These are phyloP conservation scores for Protonibea diacanthus DNA, from an alignment of 2,797 vertebrate genomes.

Conservation along the genomic window DNA sequence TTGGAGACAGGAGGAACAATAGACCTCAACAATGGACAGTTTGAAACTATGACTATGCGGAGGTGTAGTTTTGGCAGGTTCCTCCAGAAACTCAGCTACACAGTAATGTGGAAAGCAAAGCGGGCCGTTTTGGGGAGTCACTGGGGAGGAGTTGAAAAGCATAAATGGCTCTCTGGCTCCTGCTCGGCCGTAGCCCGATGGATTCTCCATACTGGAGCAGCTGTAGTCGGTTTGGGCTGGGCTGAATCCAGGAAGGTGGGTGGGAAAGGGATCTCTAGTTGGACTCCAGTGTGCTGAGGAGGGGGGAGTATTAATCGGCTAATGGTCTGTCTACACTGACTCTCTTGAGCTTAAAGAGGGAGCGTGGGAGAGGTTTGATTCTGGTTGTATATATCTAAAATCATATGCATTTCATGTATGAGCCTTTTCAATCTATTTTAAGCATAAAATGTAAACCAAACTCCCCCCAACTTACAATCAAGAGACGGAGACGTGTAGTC, in stretches of 20 bases:
- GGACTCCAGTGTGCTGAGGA: conserved; percentile 22
- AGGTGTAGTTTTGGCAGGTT: conserved; percentile 67
- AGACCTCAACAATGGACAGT: conserved; percentile 56
- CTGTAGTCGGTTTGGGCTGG: conserved; percentile 76
- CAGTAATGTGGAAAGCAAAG: conserved; percentile 62
- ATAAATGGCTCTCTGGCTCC: conserved; percentile 73
- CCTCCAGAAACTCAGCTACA: conserved; percentile 53
- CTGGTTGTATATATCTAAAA: conserved; percentile 29
- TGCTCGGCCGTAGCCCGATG: conserved; percentile 69
- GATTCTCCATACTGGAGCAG: conserved; percentile 83
- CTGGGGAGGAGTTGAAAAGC: conserved; percentile 69
- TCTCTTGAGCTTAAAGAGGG: conserved; percentile 50
- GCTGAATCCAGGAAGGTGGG: conserved; percentile 79
- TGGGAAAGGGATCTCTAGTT: conserved; percentile 73
- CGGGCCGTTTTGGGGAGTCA: conserved; percentile 47
- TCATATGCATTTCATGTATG: conserved; percentile 28
- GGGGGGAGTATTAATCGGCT: conserved; percentile 49
- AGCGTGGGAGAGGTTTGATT: conserved; percentile 63
- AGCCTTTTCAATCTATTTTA: conserved; percentile 30
- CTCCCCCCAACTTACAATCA: conserved; percentile 36
- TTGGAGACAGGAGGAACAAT: conserved; percentile 23
- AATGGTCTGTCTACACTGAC: conserved; percentile 48
- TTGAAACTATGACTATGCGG: conserved; percentile 43
- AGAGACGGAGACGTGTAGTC: conserved; percentile 66
- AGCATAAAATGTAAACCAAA: conserved; percentile 29